phyloP scores from a whole-genome alignment of 2,888 invertebrate genomes.

The Nephrocerus scutellatus region DNA sequence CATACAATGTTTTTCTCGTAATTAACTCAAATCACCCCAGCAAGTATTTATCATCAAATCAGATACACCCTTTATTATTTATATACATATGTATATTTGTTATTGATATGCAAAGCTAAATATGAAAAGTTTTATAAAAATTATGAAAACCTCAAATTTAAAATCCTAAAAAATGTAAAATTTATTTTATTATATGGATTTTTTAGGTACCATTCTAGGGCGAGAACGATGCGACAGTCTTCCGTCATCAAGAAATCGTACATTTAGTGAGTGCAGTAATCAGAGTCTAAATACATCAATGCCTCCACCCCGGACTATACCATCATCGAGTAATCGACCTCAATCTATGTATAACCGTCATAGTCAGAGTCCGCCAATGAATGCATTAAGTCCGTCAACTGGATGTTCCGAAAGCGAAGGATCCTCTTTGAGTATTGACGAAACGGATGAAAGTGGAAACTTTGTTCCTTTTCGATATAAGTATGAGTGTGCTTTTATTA shows the following conservation, averaged over 20 bases:
- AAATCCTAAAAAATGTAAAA: too few species aligned
- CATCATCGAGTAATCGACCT: slow-evolving; percentile 45
- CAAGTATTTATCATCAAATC: too few species aligned
- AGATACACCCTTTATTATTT: too few species aligned
- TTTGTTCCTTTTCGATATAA: slow-evolving; percentile 35
- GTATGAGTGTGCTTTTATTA: slow-evolving; percentile 26
- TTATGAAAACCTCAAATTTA: too few species aligned
- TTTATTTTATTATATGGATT: too few species aligned
- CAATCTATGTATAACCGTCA: slow-evolving; percentile 46
- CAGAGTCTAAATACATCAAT: slow-evolving; percentile 39
- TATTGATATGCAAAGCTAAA: too few species aligned
- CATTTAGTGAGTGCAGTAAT: slow-evolving; percentile 55
- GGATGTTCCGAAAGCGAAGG: slow-evolving; percentile 63
- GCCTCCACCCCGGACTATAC: slow-evolving; percentile 46
- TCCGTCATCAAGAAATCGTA: slow-evolving; percentile 63
- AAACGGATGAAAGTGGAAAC: slow-evolving; percentile 53
- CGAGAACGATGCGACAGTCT: slow-evolving; percentile 76
- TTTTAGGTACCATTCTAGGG: slow-evolving; percentile 23
- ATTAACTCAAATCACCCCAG: too few species aligned
- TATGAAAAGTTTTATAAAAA: too few species aligned
- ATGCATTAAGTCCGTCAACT: slow-evolving; percentile 56
- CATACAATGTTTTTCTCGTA: too few species aligned
- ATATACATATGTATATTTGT: too few species aligned
- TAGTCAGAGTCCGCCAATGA: slow-evolving; percentile 47
- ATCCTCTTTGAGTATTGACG: slow-evolving; percentile 61